Evolutionary conservation across 2,888 invertebrate genomes (phyloP).

Genomic region (Cryptophagus acutangulus): DNA sequence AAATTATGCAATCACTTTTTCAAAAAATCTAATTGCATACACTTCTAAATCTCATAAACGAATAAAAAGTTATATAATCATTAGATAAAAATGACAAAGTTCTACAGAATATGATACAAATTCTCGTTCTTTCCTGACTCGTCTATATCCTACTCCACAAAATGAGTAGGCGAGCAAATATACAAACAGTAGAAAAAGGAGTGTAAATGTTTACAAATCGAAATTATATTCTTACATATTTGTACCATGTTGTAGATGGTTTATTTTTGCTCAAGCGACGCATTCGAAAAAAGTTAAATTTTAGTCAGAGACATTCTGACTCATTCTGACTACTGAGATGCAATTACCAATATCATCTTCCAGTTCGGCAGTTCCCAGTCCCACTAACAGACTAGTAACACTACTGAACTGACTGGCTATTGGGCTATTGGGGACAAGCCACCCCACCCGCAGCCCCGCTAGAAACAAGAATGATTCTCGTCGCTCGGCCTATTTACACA

Average conservation of each 20-base stretch:
- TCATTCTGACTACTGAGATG: too few species aligned
- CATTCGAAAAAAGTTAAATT: too few species aligned
- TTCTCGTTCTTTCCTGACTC: constrained; percentile 29
- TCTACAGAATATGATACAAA: constrained; percentile 47
- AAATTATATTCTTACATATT: constrained; percentile 48
- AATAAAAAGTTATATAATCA: constrained; percentile 43
- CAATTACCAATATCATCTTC: too few species aligned
- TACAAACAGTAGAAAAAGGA: constrained; percentile 51
- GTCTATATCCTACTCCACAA: constrained; percentile 38
- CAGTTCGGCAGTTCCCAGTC: too few species aligned
- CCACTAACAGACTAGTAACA: too few species aligned
- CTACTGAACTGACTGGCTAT: too few species aligned
- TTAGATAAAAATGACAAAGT: constrained; percentile 45
- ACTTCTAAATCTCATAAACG: constrained; percentile 43
- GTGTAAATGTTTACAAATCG: constrained; percentile 50
- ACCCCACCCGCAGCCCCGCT: too few species aligned
- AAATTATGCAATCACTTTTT: constrained; percentile 41
- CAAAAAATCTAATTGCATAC: constrained; percentile 42
- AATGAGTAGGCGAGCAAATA: constrained; percentile 43
- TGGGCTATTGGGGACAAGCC: too few species aligned
- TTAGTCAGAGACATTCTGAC: too few species aligned
- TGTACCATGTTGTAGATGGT: constrained; percentile 50
- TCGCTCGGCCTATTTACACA: constrained; percentile 43
- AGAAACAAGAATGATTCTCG: too few species aligned
- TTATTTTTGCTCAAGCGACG: constrained; percentile 25